Evolutionary conservation across 2,888 invertebrate species (phyloP), one percentile per base, ranked within the genome.

Genomic region (Volucella inanis): DNA sequence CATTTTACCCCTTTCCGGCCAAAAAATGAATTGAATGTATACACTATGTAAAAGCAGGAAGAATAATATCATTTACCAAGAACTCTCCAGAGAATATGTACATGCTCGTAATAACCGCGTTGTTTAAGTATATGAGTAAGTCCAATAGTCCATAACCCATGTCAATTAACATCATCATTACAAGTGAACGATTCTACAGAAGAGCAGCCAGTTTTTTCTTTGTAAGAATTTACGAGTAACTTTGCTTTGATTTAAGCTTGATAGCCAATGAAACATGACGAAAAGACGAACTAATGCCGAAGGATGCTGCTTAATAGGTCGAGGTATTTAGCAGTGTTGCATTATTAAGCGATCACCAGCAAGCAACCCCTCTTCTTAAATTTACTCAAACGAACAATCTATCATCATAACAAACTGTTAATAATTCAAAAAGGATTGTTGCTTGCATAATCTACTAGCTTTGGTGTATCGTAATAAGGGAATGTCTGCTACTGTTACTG

Each of bases 311-410:
- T 71, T 81, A 87, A 87, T 81, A 87, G 85, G 72, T 85, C 75
- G 80, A 88, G 89, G 90, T 89, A 90, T 90, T 90, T 90, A 90
- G 90, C 87, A 88, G 77, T 67, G 72, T 87, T 90, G 87, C 90
- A 90, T 90, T 89, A 90, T 90, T 90, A 88, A 90, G 87, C 82
- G 64, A 81, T 71, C 78, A 67, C 87, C 14, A 22, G 59, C 72
- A 76, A 22, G 59, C 68, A 76, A 57, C 75, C 84, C 71, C 84
- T 64, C 45, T n/a, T 18, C 8, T 61, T 54, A 50, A 62, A 31
- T 67, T 72, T 50, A 72, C 71, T 72, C 57, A 72, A 72, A 76
- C 55, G 55, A 57, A 79, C 85, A 81, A 85, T 81, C 72, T 81
- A 80, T 81, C 81, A 85, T 81, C 76, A 85, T 80, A 85, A 85